phyloP scores from a whole-genome alignment of 2,888 invertebrate species.

The Eupeodes luniger region DNA sequence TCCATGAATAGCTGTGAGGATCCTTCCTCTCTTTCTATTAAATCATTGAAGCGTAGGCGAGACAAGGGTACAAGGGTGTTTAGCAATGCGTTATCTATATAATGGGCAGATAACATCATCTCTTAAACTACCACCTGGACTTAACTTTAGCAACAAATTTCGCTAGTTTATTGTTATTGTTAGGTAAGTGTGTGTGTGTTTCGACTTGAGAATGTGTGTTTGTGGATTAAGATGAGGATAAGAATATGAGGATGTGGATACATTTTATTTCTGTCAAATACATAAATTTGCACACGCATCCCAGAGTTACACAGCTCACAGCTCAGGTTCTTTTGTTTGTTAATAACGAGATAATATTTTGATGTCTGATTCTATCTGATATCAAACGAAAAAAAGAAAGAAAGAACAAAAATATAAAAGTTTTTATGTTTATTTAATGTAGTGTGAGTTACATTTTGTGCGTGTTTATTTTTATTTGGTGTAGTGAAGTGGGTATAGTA shows the following conservation, averaged over 20 bases:
- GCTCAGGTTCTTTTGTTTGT: slow-evolving; percentile 18
- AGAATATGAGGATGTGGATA: neutral
- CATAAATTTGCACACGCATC: slow-evolving; percentile 32
- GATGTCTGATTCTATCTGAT: neutral
- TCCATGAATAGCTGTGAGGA: neutral
- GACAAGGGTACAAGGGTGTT: slow-evolving; percentile 10
- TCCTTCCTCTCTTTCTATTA: slow-evolving; percentile 19
- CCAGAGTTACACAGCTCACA: neutral
- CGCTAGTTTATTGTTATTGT: slow-evolving; percentile 36
- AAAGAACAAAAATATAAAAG: neutral
- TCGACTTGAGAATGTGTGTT: too few relatives aligned
- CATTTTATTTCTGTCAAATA: slow-evolving; percentile 41
- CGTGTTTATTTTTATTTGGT: neutral
- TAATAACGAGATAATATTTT: slow-evolving; percentile 16
- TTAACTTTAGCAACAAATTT: slow-evolving; percentile 18
- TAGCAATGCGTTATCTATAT: slow-evolving; percentile 30
- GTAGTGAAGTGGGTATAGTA: neutral
- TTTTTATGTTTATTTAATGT: neutral
- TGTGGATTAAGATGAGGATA: too few relatives aligned
- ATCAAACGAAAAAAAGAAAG: neutral
- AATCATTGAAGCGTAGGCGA: neutral
- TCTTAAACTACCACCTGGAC: slow-evolving; percentile 37
- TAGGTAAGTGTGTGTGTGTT: neutral
- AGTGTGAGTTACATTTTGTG: neutral
- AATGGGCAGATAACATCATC: slow-evolving; percentile 33